Conservation (phyloP, 2,113 vertebrate genomes). For the Globicephala melas region DNA sequence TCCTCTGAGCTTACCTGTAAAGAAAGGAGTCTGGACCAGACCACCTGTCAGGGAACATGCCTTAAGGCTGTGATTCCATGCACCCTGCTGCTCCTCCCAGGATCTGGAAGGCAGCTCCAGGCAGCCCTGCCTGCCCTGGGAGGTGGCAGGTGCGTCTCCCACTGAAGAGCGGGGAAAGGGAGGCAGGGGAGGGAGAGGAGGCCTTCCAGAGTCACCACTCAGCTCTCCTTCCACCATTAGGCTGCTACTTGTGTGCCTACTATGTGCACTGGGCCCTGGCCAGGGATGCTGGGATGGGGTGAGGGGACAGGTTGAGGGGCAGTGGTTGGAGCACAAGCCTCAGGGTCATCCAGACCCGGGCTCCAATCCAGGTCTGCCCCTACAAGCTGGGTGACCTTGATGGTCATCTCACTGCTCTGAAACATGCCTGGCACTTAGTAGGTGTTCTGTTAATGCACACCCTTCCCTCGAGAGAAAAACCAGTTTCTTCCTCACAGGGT, state of each 20-base stretch:
- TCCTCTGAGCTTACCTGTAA: background rate
- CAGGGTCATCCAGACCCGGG: background rate
- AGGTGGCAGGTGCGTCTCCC: background rate
- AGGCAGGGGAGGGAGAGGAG: background rate
- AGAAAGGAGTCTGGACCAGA: background rate
- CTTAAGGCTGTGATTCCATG: background rate
- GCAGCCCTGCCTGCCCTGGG: background rate
- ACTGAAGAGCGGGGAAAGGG: background rate
- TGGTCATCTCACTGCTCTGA: background rate
- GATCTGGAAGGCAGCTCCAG: conserved; percentile 62
- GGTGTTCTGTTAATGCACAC: background rate
- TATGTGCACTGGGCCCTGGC: background rate
- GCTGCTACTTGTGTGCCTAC: background rate
- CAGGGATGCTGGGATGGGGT: background rate
- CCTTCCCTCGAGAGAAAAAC: background rate
- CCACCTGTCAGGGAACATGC: background rate
- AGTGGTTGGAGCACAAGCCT: background rate
- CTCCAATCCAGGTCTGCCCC: background rate
- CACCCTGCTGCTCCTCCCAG: background rate
- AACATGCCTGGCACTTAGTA: background rate
- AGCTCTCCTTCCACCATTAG: background rate
- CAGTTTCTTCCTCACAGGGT: background rate
- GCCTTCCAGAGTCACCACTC: background rate
- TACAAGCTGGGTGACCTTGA: background rate
- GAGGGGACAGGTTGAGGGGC: too few relatives aligned